These are phyloP conservation scores for Pogonomyrmex barbatus DNA, from an alignment of 1,140 invertebrate species.

Conservation along the genomic window DNA sequence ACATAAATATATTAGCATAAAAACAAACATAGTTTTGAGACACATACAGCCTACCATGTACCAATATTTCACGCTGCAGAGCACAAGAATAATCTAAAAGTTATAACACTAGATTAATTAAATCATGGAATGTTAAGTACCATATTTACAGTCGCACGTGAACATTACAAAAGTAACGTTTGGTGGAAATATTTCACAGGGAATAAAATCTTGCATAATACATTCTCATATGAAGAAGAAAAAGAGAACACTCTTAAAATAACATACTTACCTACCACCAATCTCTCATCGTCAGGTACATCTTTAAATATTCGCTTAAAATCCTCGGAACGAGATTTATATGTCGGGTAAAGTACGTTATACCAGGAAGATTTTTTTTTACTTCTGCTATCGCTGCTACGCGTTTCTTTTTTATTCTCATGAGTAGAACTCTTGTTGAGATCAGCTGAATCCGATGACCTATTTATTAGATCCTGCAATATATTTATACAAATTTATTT, in stretches of 20 bases:
- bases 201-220: slow-evolving; percentile 29
- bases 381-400: slow-evolving; percentile 83
- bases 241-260: not conserved
- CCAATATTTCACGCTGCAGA: slow-evolving; percentile 96
- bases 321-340: slow-evolving; percentile 96
- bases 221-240: not conserved
- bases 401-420: slow-evolving; percentile 81
- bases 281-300: slow-evolving; percentile 94
- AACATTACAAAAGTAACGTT: slow-evolving; percentile 20
- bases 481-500: slow-evolving; percentile 4
- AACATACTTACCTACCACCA: slow-evolving; percentile 95
- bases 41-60: slow-evolving; percentile 96
- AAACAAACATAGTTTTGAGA: slow-evolving; percentile 98
- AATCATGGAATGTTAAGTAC: slow-evolving; percentile 17
- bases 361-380: slow-evolving; percentile 95
- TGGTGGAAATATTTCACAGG: not conserved
- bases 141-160: not conserved
- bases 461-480: slow-evolving; percentile 76
- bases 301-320: slow-evolving; percentile 97
- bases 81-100: slow-evolving; percentile 97
- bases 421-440: slow-evolving; percentile 77
- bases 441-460: slow-evolving; percentile 80
- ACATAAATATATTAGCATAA: slow-evolving; percentile 97
- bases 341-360: slow-evolving; percentile 95
- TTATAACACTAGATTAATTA: slow-evolving; percentile 27